Evolutionary conservation across 2,888 invertebrate genomes (phyloP), one percentile per base, ranked within the genome.

Genomic region (Chloroclystis v-ata): DNA sequence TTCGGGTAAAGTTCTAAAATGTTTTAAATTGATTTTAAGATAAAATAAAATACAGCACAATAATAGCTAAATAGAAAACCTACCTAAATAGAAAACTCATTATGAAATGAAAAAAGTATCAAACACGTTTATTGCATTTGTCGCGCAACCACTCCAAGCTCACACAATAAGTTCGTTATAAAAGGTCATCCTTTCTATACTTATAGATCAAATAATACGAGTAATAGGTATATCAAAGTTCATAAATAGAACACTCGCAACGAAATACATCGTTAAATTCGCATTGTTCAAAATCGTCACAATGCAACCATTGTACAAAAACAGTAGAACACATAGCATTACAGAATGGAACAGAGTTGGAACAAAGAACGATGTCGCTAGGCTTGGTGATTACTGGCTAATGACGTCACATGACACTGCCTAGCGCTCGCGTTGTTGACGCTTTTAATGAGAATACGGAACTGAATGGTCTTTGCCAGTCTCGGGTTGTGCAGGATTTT

Each of bases 391-490:
- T 50, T 50, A 50, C 50, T 43, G 43, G 50, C 50, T 50, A 50
- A 50, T 50, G 50, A 50, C 43, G 50, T 50, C 46, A 50, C 43
- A 38, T 42, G 49, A 33, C 47, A 43, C 39, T 43, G 32, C 33
- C 32, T 33, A 28, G 28, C 43, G 48, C 25, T 45, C 33, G 46
- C 43, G 35, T 39, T 50, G 45, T 49, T 49, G 46, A 50, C 33
- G 39, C 39, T 50, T 49, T 50, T 50, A 50, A 50, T 50, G 50
- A 50, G 50, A 50, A 39, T 37, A 38, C 49, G 49, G 49, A 46
- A 45, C 33, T 43, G 46, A 50, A 50, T 50, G 50, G 42, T 50
- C 46, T 50, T 50, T 50, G 43, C 39, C 29, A 39, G 45, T 28
- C 39, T 42, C 28, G 20, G 39, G 32, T 35, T 43, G 35, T 46